A percentile compares a stretch with the other conserved stretches of the same genome.
Evolutionary conservation across 2,888 invertebrate species (phyloP).

Genomic region (Oligia strigilis): DNA sequence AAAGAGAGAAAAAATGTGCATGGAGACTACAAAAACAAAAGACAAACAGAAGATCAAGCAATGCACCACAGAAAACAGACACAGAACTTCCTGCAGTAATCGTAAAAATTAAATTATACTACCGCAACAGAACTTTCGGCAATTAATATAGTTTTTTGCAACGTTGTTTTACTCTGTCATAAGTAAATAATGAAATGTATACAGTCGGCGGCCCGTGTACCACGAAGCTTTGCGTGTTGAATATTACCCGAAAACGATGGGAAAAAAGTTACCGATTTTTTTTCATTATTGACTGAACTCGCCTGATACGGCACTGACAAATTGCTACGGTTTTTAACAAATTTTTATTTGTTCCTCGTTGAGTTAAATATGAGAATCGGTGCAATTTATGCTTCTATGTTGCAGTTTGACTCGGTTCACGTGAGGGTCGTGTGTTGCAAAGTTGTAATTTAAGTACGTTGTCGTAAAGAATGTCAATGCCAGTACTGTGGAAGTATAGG

Average conservation of each 20-base stretch:
- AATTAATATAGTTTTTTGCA: conserved; percentile 85
- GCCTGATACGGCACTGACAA: conserved; percentile 87
- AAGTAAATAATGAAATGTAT: conserved; percentile 84
- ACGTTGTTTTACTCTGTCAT: conserved; percentile 81
- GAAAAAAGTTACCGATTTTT: conserved; percentile 80
- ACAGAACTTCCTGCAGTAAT: conserved; percentile 63
- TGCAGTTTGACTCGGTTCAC: conserved; percentile 39
- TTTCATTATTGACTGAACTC: conserved; percentile 87
- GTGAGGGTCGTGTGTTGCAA: conserved; percentile 52
- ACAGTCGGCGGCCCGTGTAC: conserved; percentile 74
- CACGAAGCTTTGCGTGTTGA: conserved; percentile 87
- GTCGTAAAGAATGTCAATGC: conserved; percentile 60
- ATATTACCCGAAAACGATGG: conserved; percentile 83
- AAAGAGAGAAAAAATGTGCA: not conserved
- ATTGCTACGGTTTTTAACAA: conserved; percentile 85
- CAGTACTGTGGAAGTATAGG: conserved; percentile 30
- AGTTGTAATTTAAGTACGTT: conserved; percentile 47
- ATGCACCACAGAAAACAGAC: conserved; percentile 46
- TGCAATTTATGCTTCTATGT: conserved; percentile 62
- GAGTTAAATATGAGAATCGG: conserved; percentile 61
- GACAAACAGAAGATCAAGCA: conserved; percentile 35
- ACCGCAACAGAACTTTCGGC: conserved; percentile 77
- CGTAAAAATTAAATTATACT: conserved; percentile 75
- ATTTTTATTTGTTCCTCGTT: conserved; percentile 71
- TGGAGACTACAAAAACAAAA: conserved; percentile 7